These are phyloP conservation scores for Bothrops jararaca DNA, from an alignment of 2,113 vertebrate genomes.

Conservation along the genomic window DNA sequence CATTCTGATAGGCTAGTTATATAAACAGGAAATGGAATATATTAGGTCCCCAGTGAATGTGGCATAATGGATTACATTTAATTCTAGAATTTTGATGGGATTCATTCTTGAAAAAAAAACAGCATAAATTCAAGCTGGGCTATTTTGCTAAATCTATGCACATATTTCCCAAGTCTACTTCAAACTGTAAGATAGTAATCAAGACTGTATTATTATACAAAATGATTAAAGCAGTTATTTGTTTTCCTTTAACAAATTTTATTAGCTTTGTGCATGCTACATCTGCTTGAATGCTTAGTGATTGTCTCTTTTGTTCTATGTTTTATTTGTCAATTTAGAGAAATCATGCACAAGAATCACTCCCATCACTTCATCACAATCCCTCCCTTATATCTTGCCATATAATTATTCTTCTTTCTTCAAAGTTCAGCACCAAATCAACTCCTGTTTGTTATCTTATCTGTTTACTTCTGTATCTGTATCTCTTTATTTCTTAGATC, in stretches of 20 bases:
- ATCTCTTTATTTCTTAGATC: accelerated
- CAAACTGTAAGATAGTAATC: slow-evolving; percentile 45
- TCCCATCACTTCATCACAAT: slow-evolving; percentile 6
- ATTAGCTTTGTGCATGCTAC: slow-evolving; percentile 46
- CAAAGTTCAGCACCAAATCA: background rate
- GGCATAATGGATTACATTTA: slow-evolving; percentile 54
- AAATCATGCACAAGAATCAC: slow-evolving; percentile 37
- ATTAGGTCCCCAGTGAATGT: slow-evolving; percentile 52
- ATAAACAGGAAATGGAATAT: slow-evolving; percentile 53
- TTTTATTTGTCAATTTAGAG: slow-evolving; percentile 10
- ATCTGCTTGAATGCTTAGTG: slow-evolving; percentile 36
- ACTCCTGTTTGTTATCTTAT: background rate
- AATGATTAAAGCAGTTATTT: slow-evolving; percentile 54
- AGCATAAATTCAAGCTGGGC: slow-evolving; percentile 49
- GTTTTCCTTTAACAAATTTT: slow-evolving; percentile 43
- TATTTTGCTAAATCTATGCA: slow-evolving; percentile 49
- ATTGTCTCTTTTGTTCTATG: slow-evolving; percentile 29
- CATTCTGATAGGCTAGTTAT: slow-evolving; percentile 32
- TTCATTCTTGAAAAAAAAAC: slow-evolving; percentile 53
- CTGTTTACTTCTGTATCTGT: accelerated
- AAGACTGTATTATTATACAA: slow-evolving; percentile 54
- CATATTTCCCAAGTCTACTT: slow-evolving; percentile 25
- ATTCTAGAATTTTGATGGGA: slow-evolving; percentile 53
- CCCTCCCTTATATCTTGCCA: background rate
- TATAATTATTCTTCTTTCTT: background rate